These are phyloP conservation scores for Acleris laterana DNA, from an alignment of 2,888 invertebrate species.

Conservation along the genomic window DNA sequence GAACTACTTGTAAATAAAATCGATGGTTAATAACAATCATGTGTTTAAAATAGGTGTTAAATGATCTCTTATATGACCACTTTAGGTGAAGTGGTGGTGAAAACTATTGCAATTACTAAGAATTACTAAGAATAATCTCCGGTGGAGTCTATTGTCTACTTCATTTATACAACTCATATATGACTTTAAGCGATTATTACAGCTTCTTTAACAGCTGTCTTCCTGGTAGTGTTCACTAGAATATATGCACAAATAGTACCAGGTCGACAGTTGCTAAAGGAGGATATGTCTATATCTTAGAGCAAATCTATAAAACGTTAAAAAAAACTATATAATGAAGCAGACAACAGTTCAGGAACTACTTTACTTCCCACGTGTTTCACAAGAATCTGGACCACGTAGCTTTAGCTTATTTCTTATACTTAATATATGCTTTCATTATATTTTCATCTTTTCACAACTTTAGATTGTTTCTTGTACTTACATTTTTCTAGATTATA, in stretches of 20 bases:
- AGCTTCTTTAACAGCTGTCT: no score
- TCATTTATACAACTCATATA: not conserved
- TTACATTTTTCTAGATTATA: constrained; percentile 1
- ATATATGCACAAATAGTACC: no score
- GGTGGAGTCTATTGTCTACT: constrained; percentile 23
- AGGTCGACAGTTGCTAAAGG: no score
- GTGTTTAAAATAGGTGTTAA: constrained; percentile 1
- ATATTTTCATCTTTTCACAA: constrained; percentile 25
- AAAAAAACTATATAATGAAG: constrained; percentile 21
- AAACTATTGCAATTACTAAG: constrained; percentile 4
- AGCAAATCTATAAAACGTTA: not conserved
- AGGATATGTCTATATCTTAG: not conserved
- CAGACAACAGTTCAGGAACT: constrained; percentile 19
- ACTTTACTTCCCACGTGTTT: constrained; percentile 6
- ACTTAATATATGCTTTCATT: constrained; percentile 35
- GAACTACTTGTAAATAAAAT: not conserved
- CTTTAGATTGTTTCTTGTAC: constrained; percentile 36
- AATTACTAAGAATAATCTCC: constrained; percentile 5
- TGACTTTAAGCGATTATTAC: not conserved
- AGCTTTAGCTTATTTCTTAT: constrained; percentile 34
- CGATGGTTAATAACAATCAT: not conserved
- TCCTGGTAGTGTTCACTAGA: no score
- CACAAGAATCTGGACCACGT: constrained; percentile 16
- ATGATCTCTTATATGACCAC: constrained; percentile 5
- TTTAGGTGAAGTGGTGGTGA: not conserved